These are phyloP conservation scores for Sebastes trivittatus DNA, from an alignment of 2,797 vertebrate genomes.

Conservation along the genomic window DNA sequence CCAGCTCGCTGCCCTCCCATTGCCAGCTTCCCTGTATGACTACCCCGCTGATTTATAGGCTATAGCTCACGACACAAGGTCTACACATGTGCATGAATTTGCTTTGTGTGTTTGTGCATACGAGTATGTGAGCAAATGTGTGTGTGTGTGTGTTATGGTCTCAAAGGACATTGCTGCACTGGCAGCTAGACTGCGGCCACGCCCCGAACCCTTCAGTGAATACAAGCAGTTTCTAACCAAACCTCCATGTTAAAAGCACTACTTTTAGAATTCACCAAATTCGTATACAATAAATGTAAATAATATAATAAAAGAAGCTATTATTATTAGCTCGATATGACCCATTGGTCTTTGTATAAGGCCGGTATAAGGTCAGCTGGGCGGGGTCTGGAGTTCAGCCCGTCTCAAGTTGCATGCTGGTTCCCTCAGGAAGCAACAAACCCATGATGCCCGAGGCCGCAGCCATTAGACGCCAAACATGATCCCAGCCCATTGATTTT, in stretches of 20 bases:
- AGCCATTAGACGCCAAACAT: slow-evolving; percentile 78
- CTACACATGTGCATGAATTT: slow-evolving; percentile 10
- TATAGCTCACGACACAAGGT: neutral
- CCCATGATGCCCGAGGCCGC: slow-evolving; percentile 49
- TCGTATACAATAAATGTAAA: neutral
- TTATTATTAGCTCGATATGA: neutral
- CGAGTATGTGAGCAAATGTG: neutral
- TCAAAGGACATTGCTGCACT: slow-evolving; percentile 45
- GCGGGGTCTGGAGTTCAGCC: slow-evolving; percentile 27
- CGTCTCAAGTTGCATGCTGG: slow-evolving; percentile 71
- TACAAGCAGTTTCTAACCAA: neutral
- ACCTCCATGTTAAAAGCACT: neutral
- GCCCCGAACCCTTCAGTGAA: slow-evolving; percentile 32
- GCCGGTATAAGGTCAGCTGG: slow-evolving; percentile 11
- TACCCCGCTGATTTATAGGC: slow-evolving; percentile 43
- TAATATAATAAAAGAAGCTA: neutral
- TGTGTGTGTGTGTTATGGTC: slow-evolving; percentile 6
- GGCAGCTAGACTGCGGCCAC: slow-evolving; percentile 40
- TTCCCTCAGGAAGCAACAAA: slow-evolving; percentile 70
- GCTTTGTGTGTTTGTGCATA: neutral
- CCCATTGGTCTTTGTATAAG: neutral
- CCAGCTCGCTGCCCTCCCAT: neutral
- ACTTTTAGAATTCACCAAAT: neutral
- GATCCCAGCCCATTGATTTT: slow-evolving; percentile 82
- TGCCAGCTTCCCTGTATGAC: neutral